Evolutionary conservation across 2,113 vertebrate species (phyloP).

Genomic region (Furnarius figulus): DNA sequence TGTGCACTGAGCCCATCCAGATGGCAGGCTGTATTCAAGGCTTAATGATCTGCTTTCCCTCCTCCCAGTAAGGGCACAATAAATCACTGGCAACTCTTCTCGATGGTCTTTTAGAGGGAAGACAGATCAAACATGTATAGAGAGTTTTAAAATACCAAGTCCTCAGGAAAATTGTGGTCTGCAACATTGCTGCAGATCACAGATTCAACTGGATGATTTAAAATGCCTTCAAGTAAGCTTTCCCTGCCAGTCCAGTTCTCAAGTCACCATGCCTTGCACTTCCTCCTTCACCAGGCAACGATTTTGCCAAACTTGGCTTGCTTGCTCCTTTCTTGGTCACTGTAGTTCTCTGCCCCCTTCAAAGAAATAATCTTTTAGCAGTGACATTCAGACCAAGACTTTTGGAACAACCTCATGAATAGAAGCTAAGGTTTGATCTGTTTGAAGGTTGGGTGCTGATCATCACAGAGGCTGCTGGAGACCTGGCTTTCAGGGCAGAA

Average conservation of each 20-base stretch:
- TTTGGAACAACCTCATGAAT: not conserved
- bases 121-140: not conserved
- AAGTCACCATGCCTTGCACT: not conserved
- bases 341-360: not conserved
- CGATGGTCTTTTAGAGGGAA: constrained; percentile 27
- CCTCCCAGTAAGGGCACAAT: not conserved
- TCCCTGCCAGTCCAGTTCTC: not conserved
- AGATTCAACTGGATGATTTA: not conserved
- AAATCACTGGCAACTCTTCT: constrained; percentile 35
- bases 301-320: not conserved
- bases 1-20: constrained; percentile 22
- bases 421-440: not conserved
- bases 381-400: not conserved
- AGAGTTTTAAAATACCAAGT: constrained; percentile 2
- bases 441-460: not conserved
- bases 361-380: not conserved
- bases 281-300: not conserved
- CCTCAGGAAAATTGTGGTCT: not conserved
- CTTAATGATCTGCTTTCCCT: constrained; percentile 41
- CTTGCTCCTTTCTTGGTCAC: not conserved
- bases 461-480: not conserved
- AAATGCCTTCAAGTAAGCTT: not conserved
- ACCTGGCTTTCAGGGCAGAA: not conserved
- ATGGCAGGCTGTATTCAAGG: constrained; percentile 11
- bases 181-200: not conserved